Base-by-base conservation (phyloP, 2,113 vertebrate genomes). In the Dasyornis broadbenti region DNA sequence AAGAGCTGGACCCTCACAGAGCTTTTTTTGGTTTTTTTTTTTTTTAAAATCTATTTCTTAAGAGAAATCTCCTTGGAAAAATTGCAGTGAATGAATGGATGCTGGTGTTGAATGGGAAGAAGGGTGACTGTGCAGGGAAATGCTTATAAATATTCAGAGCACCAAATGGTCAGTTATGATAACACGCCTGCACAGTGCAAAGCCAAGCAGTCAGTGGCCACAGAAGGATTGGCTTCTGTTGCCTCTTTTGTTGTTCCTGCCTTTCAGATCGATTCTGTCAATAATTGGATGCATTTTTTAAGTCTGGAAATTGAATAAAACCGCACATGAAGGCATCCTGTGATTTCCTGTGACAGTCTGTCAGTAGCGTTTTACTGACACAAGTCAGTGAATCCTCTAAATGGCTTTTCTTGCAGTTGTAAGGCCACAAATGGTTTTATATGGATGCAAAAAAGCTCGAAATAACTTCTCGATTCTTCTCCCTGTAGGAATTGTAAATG, bases 261-360 rank as follows among this genome's bases (percentile, higher is more conserved):
- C 94, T 91, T 96, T 88, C 96, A 95, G 96, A 90, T 97, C 96
- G 91, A 93, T 95, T 72, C 78, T 83, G 96, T 89, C 95, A 69
- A 97, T 97, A 97, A 97, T 33, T 89, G 73, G 70, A 92, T 95
- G 93, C 95, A 22, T 94, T 96, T 96, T 93, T 94, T 35, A 66
- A 92, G 95, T 66, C 94, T 94, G 93, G 69, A 96, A 92, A 96
- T 93, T 75, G 89, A 93, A 95, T 93, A 82, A 73, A 90, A 64
- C 54, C 13, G 19, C 79, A 59, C 85, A 56, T 73, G 90, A 92
- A 96, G 95, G 90, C 96, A 95, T 97, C 94, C 91, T 93, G 97
- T 70, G 94, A 88, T 96, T 94, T 40, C 91, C 91, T 52, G 69
- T 95, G 91, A 90, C 96, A 97, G 50, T 95, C 97, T 98, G 97